Evolutionary conservation across 2,888 invertebrate genomes (phyloP), one percentile per base, ranked within the genome.

Genomic region (Plebejus anna): DNA sequence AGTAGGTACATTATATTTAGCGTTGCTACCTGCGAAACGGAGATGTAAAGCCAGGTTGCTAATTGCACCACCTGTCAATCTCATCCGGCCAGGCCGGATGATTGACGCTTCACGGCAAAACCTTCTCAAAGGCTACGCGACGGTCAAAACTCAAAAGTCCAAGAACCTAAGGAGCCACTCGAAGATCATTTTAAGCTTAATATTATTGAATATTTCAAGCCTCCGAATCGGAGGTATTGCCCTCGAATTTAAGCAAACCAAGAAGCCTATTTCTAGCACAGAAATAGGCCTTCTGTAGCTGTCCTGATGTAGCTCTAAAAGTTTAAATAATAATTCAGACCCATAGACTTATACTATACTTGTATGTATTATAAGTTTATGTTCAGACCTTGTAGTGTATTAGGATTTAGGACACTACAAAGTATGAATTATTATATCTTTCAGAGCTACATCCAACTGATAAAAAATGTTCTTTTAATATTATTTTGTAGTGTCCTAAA

Each of bases 11-110:
- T 32, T 11, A 66, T 11, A 28, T 22, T 61, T 5, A 32, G 32
- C 66, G 66, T 66, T 66, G 66, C 66, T 66, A 66, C 66, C 66
- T 28, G 9, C 32, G 13, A 66, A 66, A 66, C 66, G 32, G 66
- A 66, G 11, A 66, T 66, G 66, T 11, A 3, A 28, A 32, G 28
- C 28, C 66, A 13, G 51, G 16, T 32, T 9, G 11, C 3, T 28
- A 61, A 61, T 61, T 61, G 22, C 32, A 36, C 32, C 32, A 16
- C 13, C 61, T 28, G 61, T 61, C 61, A 61, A 61, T 61, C 61
- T 61, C 61, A 22, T 61, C 28, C 28, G 22, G 13, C 66, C 32
- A 32, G 51, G 16, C 55, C 47, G 1, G 32, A 32, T 66, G 32
- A 66, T 66, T 66, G 66, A 66, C 11, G 66, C 16, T 5, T 66